phyloP scores from a whole-genome alignment of 2,888 invertebrate species.

The Bursaphelenchus okinawaensis region DNA sequence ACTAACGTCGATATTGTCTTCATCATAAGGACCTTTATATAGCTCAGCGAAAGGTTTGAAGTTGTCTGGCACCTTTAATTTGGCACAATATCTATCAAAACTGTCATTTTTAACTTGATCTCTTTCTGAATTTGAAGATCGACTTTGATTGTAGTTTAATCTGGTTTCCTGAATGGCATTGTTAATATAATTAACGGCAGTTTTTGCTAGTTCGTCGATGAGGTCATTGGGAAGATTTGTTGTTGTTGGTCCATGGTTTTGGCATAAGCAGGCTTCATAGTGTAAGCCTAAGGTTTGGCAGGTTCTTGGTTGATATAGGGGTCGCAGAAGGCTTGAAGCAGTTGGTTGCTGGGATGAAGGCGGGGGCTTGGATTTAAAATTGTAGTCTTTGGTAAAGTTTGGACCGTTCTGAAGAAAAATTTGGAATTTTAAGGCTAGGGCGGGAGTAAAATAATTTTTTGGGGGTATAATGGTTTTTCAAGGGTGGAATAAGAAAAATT shows the following conservation, averaged over 20 bases:
- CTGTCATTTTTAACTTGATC: not conserved
- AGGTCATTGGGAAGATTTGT: not conserved
- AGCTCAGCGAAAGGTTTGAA: not conserved
- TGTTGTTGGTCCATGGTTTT: not conserved
- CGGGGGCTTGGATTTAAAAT: too few species aligned
- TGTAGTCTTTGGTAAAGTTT: not conserved
- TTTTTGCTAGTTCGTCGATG: not conserved
- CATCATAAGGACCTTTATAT: not conserved
- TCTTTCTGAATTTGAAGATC: too few species aligned
- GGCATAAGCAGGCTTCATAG: slow-evolving; percentile 17
- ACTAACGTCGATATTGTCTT: too few species aligned
- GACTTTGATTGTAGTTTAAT: too few species aligned
- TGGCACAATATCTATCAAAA: not conserved
- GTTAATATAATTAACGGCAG: not conserved
- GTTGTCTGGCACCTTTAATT: not conserved
- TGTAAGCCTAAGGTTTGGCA: slow-evolving; percentile 18
- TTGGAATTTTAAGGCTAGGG: not conserved
- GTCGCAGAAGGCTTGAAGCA: slow-evolving; percentile 7
- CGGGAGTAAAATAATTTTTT: too few species aligned
- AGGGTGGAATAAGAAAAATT: too few species aligned
- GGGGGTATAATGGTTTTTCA: too few species aligned
- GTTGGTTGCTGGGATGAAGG: too few species aligned
- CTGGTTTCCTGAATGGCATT: not conserved
- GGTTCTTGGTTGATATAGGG: slow-evolving; percentile 16
- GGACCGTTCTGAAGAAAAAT: not conserved